Percentiles rank a stretch among this genome's conserved stretches.
These are phyloP conservation scores for Nephrotoma guestfalica DNA, from an alignment of 2,888 invertebrate species.

Conservation along the genomic window DNA sequence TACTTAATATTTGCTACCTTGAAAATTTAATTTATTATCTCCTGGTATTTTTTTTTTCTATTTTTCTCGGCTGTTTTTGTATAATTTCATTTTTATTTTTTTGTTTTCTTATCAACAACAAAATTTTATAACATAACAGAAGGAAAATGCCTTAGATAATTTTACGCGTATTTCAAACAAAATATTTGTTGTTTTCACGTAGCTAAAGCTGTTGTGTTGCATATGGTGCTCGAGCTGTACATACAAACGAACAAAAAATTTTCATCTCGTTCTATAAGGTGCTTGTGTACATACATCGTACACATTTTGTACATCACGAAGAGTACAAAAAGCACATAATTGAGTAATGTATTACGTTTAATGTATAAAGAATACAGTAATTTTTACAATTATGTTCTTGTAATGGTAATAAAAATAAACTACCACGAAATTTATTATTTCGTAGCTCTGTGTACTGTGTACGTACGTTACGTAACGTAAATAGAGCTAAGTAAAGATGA, in stretches of 20 bases:
- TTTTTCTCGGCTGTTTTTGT: neutral
- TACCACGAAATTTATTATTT: neutral
- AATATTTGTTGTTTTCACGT: neutral
- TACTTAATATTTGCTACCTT: neutral
- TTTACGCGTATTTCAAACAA: neutral
- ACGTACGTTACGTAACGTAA: neutral
- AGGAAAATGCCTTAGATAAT: neutral
- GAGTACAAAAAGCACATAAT: neutral
- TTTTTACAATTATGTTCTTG: neutral
- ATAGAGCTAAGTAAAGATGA: neutral
- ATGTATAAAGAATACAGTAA: neutral
- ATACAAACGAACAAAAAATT: too few relatives aligned
- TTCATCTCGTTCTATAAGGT: neutral
- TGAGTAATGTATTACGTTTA: neutral
- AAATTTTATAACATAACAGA: neutral
- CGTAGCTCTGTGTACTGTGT: neutral
- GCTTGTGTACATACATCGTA: neutral
- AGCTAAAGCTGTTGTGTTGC: neutral
- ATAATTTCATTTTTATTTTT: neutral
- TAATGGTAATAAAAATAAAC: neutral
- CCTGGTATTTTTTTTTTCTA: neutral
- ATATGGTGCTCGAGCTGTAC: neutral
- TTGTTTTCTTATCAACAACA: neutral
- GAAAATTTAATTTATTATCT: neutral
- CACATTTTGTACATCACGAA: neutral